Conservation (phyloP, 53 echinoderm and acorn worm genomes). For the Astropecten irregularis region DNA sequence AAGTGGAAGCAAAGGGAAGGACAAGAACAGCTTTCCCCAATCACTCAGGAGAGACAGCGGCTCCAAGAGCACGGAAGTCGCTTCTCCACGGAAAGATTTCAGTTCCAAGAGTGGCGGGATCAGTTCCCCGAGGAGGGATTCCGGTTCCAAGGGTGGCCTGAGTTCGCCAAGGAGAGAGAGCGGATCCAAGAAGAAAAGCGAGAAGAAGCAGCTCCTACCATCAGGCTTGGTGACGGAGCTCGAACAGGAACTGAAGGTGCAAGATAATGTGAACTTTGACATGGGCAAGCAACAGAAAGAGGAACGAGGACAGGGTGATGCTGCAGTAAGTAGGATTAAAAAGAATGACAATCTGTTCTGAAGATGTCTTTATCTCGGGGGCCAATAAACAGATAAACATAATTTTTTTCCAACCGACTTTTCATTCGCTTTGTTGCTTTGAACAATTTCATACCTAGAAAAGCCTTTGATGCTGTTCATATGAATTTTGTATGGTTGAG, state of each 20-base stretch:
- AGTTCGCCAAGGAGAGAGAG: constrained; percentile 42
- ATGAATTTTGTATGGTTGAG: no score
- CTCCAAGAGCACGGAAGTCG: constrained; percentile 11
- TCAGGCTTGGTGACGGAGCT: background rate
- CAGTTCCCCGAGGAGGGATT: constrained; percentile 34
- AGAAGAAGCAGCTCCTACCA: constrained; percentile 43
- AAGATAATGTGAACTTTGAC: constrained; percentile 40
- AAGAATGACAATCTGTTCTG: background rate
- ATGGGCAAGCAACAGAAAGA: constrained; percentile 4
- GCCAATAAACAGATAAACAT: no score
- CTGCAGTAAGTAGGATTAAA: background rate
- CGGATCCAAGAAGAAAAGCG: constrained; percentile 15
- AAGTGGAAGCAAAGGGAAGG: constrained; percentile 30
- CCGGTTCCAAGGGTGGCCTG: constrained; percentile 24
- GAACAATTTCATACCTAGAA: no score
- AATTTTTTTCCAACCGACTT: no score
- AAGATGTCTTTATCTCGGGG: background rate
- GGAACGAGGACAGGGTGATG: constrained; percentile 22
- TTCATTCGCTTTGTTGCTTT: no score
- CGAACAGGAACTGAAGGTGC: constrained; percentile 31
- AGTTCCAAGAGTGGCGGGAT: constrained; percentile 25
- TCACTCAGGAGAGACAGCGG: constrained; percentile 12
- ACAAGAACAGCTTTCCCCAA: constrained; percentile 11
- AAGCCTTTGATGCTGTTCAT: no score
- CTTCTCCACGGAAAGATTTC: constrained; percentile 31